Percentiles rank a stretch among this genome's conserved stretches.
These are phyloP conservation scores for Microcebus ravelobensis DNA, from an alignment of 2,113 vertebrate species.

Conservation along the genomic window DNA sequence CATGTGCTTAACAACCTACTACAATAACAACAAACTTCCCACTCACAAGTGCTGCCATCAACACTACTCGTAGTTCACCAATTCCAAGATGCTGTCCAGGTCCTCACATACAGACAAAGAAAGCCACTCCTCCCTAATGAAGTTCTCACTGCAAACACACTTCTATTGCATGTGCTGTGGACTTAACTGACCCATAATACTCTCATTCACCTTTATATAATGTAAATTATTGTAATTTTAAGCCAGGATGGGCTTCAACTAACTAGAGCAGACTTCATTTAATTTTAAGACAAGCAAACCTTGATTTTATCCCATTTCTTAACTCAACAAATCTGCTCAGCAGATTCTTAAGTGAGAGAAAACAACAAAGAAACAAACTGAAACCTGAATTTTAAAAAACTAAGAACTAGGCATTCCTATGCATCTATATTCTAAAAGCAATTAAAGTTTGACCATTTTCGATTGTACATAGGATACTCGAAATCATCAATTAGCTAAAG, in stretches of 20 bases:
- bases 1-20: neutral
- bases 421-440: neutral
- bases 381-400: neutral
- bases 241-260: neutral
- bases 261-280: neutral
- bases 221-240: neutral
- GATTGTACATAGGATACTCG: neutral
- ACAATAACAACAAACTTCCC: neutral
- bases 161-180: neutral
- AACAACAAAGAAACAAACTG: neutral
- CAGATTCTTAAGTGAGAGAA: neutral
- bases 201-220: neutral
- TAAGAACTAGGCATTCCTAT: neutral
- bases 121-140: neutral
- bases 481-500: neutral
- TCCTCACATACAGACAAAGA: accelerated
- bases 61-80: neutral
- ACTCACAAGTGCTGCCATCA: neutral
- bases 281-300: neutral
- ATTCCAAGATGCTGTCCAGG: neutral
- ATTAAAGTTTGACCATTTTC: neutral
- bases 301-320: neutral
- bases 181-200: neutral
- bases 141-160: neutral
- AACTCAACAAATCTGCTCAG: neutral